Evolutionary conservation across 2,797 vertebrate species (phyloP), one percentile per base, ranked within the genome.

Genomic region (Lepidocolaptes lacrymiger): DNA sequence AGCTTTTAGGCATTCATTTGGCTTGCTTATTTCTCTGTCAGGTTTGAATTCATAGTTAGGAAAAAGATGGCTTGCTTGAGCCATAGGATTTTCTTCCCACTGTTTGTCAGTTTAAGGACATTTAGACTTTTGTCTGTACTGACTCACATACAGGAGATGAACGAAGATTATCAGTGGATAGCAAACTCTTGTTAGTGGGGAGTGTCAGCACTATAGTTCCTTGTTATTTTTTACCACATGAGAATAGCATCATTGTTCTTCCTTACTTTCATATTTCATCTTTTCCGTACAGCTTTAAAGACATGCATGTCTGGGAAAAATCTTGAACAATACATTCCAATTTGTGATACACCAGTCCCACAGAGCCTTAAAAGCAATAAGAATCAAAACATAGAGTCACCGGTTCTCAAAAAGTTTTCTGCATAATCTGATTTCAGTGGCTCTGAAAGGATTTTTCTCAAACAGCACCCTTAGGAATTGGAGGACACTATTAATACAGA

Each of bases 1-100:
- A 77, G 68, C 74, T 91, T 94, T 56, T 77, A 85, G 80, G 74
- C 94, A 93, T 51, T 71, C 64, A 74, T 61, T 66, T 88, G 54
- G 41, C 41, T 11, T 82, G 14, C 12, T 77, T 73, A 49, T 71
- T 71, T 81, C 32, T 78, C 9, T 71, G 2, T 26, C 26, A 39
- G 30, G 13, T 67, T 73, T 95, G 78, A 91, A 43, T 67, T 89
- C 11, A 10, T 51, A 4, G 77, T 89, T 76, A 74, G 44, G 54
- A 71, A 84, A 24, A 41, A 0, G 0, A 32, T 27, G 46, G 12
- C 37, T 62, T 71, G 49, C 22, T 89, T 68, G 44, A 88, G 46
- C 20, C 0, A 0, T 39, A 36, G 19, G 14, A n/a, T 85, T 69
- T 85, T 76, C 36, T 54, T 84, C 37, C 13, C 6, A 2, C 20